Evolutionary conservation across 2,113 vertebrate genomes (phyloP).

Genomic region (Mesembrinibis cayennensis): DNA sequence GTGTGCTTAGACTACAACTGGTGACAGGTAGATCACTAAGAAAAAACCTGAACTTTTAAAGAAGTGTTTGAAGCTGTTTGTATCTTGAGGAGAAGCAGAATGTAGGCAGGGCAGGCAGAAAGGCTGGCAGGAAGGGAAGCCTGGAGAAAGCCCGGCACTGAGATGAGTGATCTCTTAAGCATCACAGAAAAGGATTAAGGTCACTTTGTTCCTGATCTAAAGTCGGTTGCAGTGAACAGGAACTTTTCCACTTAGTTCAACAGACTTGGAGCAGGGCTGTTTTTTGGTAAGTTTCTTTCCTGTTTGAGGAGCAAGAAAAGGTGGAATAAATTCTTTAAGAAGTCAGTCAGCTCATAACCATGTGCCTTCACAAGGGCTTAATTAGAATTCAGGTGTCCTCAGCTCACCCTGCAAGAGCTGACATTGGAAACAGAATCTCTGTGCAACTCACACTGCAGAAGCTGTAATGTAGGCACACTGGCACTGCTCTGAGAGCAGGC

Average conservation of each 20-base stretch:
- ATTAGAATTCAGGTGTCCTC: background rate
- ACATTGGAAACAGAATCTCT: background rate
- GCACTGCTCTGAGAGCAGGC: no score
- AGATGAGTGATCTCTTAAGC: background rate
- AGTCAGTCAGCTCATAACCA: background rate
- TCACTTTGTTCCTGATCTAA: background rate
- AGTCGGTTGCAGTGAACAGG: background rate
- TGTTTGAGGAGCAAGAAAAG: background rate
- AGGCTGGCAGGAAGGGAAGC: background rate
- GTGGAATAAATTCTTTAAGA: background rate
- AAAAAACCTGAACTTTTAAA: background rate
- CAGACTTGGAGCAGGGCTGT: background rate
- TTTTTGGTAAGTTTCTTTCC: background rate
- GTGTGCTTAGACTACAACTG: background rate
- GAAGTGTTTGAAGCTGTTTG: background rate
- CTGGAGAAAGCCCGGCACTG: background rate
- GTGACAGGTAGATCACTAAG: background rate
- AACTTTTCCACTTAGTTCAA: background rate
- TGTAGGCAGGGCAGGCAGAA: background rate
- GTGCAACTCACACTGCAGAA: fast-evolving
- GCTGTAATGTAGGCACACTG: fast-evolving
- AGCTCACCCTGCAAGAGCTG: background rate
- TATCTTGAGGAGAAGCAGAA: background rate
- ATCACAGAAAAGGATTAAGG: background rate
- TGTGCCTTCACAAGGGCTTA: background rate